Percentiles rank a stretch among this genome's conserved stretches.
Conservation (phyloP, 2,888 invertebrate species). For the Acholoe squamosa region DNA sequence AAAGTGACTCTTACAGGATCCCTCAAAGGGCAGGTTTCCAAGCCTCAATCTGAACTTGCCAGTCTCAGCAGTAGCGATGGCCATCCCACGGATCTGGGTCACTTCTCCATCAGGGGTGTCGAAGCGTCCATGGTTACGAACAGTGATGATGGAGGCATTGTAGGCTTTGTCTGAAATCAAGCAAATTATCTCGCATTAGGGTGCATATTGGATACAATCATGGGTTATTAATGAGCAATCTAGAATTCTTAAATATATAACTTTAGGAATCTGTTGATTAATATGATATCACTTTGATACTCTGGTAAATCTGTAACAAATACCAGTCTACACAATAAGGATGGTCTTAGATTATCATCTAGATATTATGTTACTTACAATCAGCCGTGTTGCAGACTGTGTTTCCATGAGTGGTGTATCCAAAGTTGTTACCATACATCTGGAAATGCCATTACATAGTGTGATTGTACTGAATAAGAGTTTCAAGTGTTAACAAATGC, state of each 20-base stretch:
- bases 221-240: no score
- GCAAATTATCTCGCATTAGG: neutral
- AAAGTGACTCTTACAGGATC: neutral
- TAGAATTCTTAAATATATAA: no score
- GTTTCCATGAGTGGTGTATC: conserved; percentile 39
- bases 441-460: neutral
- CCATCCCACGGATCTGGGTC: conserved; percentile 23
- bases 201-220: no score
- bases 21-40: conserved; percentile 12
- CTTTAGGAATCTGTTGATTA: no score
- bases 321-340: no score
- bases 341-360: no score
- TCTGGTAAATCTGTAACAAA: no score
- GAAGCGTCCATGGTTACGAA: neutral
- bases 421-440: conserved; percentile 11
- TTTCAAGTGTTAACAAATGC: no score
- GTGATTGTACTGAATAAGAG: no score
- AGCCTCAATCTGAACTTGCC: conserved; percentile 37
- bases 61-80: conserved; percentile 24
- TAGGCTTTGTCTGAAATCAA: neutral
- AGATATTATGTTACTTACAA: neutral
- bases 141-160: conserved; percentile 35
- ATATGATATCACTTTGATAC: no score
- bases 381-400: conserved; percentile 35
- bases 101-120: conserved; percentile 21